Conservation (phyloP, 64 coral and sea anemone genomes). For the Pocillopora damicornis region DNA sequence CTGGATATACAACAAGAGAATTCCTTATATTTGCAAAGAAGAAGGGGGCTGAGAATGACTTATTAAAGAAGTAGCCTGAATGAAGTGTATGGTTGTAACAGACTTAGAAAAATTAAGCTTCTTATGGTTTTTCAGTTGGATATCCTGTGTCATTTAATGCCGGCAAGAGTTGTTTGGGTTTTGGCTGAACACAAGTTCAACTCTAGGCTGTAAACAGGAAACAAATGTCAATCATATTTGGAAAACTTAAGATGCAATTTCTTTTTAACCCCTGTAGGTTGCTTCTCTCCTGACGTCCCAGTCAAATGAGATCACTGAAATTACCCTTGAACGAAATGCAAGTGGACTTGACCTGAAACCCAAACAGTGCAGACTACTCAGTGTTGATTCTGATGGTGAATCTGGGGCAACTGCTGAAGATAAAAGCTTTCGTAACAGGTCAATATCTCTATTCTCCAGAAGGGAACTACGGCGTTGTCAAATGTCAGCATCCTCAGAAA, state of each 20-base stretch:
- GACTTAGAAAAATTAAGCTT: too few species aligned
- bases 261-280: not conserved
- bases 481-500: not conserved
- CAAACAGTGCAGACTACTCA: not conserved
- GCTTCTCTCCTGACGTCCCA: constrained; percentile 3
- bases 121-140: too few species aligned
- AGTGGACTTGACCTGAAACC: constrained; percentile 6
- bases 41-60: too few species aligned
- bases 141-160: too few species aligned
- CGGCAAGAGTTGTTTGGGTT: too few species aligned
- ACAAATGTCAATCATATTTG: not conserved
- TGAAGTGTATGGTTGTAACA: too few species aligned
- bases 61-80: too few species aligned
- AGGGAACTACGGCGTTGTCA: not conserved
- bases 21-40: too few species aligned
- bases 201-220: too few species aligned
- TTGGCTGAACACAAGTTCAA: too few species aligned
- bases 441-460: constrained; percentile 16
- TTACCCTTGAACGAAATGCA: constrained; percentile 44
- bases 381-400: constrained; percentile 24
- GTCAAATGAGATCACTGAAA: constrained; percentile 38
- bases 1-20: too few species aligned
- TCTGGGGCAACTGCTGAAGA: not conserved
- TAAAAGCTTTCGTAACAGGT: constrained; percentile 7
- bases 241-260: not conserved